Evolutionary conservation across 2,888 invertebrate species (phyloP), one percentile per base, ranked within the genome.

Genomic region (Aphodius sticticus): DNA sequence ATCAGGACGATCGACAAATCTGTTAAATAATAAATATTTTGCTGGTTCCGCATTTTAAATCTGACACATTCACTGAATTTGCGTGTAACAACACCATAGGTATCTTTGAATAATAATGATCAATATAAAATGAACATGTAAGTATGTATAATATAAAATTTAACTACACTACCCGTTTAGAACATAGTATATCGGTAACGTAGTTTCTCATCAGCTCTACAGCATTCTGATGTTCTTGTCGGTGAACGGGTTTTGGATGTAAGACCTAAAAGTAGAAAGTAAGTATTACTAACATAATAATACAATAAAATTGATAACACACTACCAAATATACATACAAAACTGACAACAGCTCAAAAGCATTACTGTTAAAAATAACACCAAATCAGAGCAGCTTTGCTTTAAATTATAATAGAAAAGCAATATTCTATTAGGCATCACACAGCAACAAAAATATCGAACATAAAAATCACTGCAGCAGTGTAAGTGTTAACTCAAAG

Each of bases 191-290:
- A 36, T 80, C 69, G 80, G 80, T 80, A 81, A 78, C 76, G 74
- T 77, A 77, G 74, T 83, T 84, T 91, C 90, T 74, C 37, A n/a
- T 74, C 12, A 12, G 37, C 14, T 74, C 36, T 74, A 92, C 90
- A 92, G 89, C 91, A 92, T 91, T 88, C 92, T 90, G 89, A 93
- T 90, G 87, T 93, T 93, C 88, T 92, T 93, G 89, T 93, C 93
- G 81, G 92, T 91, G 88, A 91, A 91, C 81, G 93, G 93, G 85
- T 93, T 93, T 86, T 92, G 91, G 88, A 93, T 93, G 91, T 93
- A 93, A 84, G 91, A 91, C 88, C 93, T 93, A 92, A 69, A 91
- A 92, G 85, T 86, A 84, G 81, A 85, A 83, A 74, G 26, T 26
- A 26, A 26, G 26, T 26, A 26, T 26, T 3, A 26, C 26, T 26